These are phyloP conservation scores for Therioaphis trifolii DNA, from an alignment of 2,888 invertebrate species.

Conservation along the genomic window DNA sequence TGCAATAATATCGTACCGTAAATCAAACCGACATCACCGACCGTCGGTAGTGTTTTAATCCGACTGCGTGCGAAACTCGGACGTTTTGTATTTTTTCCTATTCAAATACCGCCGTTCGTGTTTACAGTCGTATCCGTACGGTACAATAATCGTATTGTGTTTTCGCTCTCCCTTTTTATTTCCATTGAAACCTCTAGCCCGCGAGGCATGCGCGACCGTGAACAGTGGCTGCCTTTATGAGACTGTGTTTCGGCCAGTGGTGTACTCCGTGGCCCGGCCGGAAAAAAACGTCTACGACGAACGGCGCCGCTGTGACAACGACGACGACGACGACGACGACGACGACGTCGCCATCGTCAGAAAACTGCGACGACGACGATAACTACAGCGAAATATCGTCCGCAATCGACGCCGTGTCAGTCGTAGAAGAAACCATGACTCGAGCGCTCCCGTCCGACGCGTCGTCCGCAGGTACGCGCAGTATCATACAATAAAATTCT, in stretches of 20 bases:
- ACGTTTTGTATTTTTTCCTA: neutral
- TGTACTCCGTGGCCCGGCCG: conserved; percentile 58
- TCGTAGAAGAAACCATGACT: conserved; percentile 21
- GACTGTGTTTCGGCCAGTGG: conserved; percentile 61
- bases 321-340: neutral
- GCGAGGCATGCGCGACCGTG: conserved; percentile 32
- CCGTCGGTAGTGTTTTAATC: neutral
- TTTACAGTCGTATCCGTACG: neutral
- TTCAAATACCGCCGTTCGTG: neutral
- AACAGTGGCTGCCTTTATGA: conserved; percentile 60
- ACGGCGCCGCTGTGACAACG: neutral
- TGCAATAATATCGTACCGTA: neutral
- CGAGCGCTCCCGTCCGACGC: conserved; percentile 41
- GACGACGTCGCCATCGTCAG: neutral
- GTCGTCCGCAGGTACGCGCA: conserved; percentile 28
- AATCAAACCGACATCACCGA: neutral
- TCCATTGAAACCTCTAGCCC: neutral
- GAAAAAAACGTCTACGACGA: conserved; percentile 29
- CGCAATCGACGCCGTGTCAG: conserved; percentile 1
- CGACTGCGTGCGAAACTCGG: neutral
- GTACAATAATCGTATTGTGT: neutral
- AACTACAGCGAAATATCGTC: conserved; percentile 36
- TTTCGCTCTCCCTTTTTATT: neutral
- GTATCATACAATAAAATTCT: neutral
- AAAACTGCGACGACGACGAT: conserved; percentile 14